Percentiles rank a stretch among this genome's conserved stretches.
phyloP scores from a whole-genome alignment of 2,797 vertebrate genomes.

The Enoplosus armatus region DNA sequence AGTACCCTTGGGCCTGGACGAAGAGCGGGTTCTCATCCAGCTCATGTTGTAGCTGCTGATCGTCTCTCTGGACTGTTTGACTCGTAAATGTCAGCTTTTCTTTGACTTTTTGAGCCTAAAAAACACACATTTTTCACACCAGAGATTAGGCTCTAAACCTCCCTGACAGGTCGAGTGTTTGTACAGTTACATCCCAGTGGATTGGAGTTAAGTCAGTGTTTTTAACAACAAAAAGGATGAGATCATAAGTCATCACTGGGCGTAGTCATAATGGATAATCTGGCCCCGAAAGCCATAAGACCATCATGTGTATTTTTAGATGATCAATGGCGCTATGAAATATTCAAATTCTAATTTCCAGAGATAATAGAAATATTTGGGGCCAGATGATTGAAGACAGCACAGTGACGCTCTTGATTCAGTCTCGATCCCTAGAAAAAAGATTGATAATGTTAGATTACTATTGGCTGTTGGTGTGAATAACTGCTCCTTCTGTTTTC shows the following conservation, averaged over 20 bases:
- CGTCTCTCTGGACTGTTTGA: background rate
- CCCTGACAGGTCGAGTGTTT: background rate
- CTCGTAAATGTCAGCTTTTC: background rate
- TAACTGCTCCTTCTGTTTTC: background rate
- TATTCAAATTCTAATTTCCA: slow-evolving; percentile 83
- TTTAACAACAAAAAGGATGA: slow-evolving; percentile 49
- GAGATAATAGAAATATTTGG: slow-evolving; percentile 78
- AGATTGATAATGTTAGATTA: slow-evolving; percentile 11
- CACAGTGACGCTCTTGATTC: slow-evolving; percentile 35
- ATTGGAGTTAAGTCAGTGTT: slow-evolving; percentile 22
- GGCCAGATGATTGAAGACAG: slow-evolving; percentile 54
- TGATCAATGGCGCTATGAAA: slow-evolving; percentile 79
- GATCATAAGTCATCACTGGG: slow-evolving; percentile 49
- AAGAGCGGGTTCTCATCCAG: slow-evolving; percentile 14
- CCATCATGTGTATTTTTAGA: slow-evolving; percentile 77
- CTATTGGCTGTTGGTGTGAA: background rate
- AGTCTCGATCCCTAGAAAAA: slow-evolving; percentile 9
- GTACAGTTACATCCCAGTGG: background rate
- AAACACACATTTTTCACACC: background rate
- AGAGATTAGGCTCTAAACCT: background rate
- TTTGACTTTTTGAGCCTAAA: background rate
- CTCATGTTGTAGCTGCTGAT: background rate
- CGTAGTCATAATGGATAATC: slow-evolving; percentile 58
- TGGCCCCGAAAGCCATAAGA: slow-evolving; percentile 49
- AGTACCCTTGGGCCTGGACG: slow-evolving; percentile 42